Percentiles rank a stretch among this genome's conserved stretches.
These are phyloP conservation scores for Pecten maximus DNA, from an alignment of 2,888 invertebrate genomes.

Conservation along the genomic window DNA sequence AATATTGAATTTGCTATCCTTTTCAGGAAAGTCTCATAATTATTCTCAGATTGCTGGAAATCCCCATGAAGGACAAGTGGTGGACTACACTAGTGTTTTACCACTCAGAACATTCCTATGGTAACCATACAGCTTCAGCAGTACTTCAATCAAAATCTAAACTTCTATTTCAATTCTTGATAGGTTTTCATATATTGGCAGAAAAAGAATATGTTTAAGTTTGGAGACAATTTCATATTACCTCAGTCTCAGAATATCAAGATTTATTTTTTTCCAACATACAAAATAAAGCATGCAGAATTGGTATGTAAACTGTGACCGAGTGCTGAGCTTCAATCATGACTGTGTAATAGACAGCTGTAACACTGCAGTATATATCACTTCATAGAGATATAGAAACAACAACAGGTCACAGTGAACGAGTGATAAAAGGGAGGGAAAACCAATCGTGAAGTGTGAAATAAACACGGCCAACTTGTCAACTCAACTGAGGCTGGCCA, in stretches of 20 bases:
- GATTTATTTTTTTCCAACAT: background rate
- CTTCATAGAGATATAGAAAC: background rate
- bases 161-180: no score
- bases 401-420: background rate
- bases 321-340: background rate
- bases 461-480: slow-evolving; percentile 12
- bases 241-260: no score
- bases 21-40: no score
- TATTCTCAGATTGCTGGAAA: no score
- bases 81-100: no score
- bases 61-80: no score
- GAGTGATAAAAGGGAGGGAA: background rate
- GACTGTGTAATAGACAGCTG: background rate
- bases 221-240: no score
- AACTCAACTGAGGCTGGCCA: slow-evolving; percentile 11
- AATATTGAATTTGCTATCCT: no score
- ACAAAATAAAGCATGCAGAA: slow-evolving; percentile 12
- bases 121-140: background rate
- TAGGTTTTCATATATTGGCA: no score
- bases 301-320: background rate
- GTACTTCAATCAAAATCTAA: background rate
- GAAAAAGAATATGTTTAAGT: no score
- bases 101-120: background rate
- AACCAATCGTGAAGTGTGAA: slow-evolving; percentile 33
- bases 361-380: background rate